Evolutionary conservation across 2,113 vertebrate genomes (phyloP), one percentile per base, ranked within the genome.

Genomic region (Indri indri): DNA sequence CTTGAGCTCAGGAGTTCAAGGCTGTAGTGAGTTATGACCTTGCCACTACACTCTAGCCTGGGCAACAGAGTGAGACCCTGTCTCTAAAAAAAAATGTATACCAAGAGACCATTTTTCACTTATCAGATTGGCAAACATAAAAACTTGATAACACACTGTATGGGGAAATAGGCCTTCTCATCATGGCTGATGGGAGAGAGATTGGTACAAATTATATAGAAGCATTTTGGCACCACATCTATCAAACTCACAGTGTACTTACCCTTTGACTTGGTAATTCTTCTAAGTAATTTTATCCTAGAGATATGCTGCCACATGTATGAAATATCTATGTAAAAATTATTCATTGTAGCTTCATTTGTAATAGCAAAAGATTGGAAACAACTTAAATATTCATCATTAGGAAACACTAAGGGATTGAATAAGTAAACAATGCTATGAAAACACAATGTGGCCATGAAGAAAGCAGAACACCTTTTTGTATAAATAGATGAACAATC

Each of bases 361-460:
- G 17, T 73, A 85, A 92, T 30, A 92, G 86, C 71, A 89, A 92
- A 96, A 85, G 47, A 86, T 63, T 87, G 23, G 37, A 81, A 90
- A 61, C 40, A 47, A 90, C 50, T 59, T 95, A 84, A 88, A 59
- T 90, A 85, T 84, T 91, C 47, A 80, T 93, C 65, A 96, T 12
- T 63, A 82, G 42, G 47, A 30, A 91, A 89, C 77, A 34, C n/a
- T 63, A 63, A 27, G 42, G 50, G 3, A 54, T 76, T 86, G 10
- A 94, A 91, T 80, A 84, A 89, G 70, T 92, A 88, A 79, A 65
- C 94, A 89, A 89, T 50, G 47, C 25, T 80, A n/a, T 61, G 84
- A 88, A 42, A 91, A 85, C 50, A 88, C 42, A 95, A 85, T 81
- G 25, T 2, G 84, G 32, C 17, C 57, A 85, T 85, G 76, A 94